Conservation (phyloP, 2,113 vertebrate species). For the Otus sunia region DNA sequence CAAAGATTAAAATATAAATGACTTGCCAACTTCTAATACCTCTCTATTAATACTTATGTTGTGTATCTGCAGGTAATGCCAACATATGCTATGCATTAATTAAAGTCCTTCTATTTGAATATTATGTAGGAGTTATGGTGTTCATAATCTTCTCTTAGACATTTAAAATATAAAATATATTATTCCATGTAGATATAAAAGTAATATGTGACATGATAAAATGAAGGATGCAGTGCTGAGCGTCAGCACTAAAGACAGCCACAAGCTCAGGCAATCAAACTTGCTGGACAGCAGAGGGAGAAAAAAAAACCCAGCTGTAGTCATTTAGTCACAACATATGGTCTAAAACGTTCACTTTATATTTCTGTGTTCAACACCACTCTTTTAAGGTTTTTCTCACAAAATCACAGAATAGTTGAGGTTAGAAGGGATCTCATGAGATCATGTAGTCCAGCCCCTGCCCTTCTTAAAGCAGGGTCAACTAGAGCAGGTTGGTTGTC, state of each 20-base stretch:
- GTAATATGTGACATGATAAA: background rate
- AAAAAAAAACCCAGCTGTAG: background rate
- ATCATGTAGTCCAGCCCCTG: background rate
- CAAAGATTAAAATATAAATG: background rate
- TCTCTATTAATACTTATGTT: background rate
- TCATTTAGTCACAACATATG: background rate
- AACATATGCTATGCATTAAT: background rate
- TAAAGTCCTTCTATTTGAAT: background rate
- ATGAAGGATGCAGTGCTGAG: background rate
- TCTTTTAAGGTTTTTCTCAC: background rate
- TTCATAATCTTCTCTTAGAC: background rate
- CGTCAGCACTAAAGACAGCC: background rate
- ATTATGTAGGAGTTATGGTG: rapidly evolving
- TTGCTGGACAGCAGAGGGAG: background rate
- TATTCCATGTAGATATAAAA: background rate
- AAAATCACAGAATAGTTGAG: background rate
- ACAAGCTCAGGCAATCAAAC: background rate
- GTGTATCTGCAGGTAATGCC: background rate
- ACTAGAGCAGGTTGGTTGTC: background rate
- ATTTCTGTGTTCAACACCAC: background rate
- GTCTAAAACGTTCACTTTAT: background rate
- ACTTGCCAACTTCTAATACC: background rate
- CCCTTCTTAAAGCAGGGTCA: background rate
- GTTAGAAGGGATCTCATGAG: background rate
- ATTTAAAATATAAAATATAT: background rate